Percentiles rank a stretch among this genome's conserved stretches.
Conservation (phyloP, 2,113 vertebrate species). For the Rhizomys pruinosus region DNA sequence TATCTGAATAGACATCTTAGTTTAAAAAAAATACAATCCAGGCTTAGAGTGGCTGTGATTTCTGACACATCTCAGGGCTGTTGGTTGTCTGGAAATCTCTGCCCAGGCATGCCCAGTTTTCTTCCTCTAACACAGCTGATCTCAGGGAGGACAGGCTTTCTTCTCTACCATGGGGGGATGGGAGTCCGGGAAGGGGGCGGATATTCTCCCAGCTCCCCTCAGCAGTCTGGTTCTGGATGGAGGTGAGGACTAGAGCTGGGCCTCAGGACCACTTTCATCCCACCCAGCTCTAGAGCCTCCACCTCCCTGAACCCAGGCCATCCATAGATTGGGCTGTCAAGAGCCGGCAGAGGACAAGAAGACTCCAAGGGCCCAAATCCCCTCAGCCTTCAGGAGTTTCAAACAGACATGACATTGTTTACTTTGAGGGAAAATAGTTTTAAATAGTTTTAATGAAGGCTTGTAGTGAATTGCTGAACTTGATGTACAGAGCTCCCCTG, state of each 20-base stretch:
- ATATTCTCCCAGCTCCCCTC: background rate
- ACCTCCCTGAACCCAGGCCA: background rate
- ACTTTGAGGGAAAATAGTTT: conserved; percentile 27
- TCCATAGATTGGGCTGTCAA: background rate
- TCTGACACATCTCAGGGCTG: conserved; percentile 35
- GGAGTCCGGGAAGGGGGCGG: background rate
- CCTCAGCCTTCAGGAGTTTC: background rate
- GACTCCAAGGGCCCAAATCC: background rate
- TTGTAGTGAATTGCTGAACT: conserved; percentile 61
- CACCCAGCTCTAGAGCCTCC: background rate
- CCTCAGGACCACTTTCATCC: background rate
- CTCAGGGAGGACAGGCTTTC: conserved; percentile 48
- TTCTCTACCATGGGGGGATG: background rate
- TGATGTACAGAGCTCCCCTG: conserved; percentile 54
- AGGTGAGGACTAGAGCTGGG: background rate
- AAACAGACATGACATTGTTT: conserved; percentile 69
- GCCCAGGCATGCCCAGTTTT: conserved; percentile 76
- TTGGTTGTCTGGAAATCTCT: conserved; percentile 66
- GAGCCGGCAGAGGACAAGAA: background rate
- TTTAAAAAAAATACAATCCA: background rate
- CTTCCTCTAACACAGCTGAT: conserved; percentile 66
- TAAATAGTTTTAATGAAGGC: conserved; percentile 53
- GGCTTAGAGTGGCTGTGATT: conserved; percentile 13
- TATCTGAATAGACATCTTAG: conserved; percentile 48
- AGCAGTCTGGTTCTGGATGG: background rate